Conservation (phyloP, 2,888 invertebrate species). For the Amiota minor region DNA sequence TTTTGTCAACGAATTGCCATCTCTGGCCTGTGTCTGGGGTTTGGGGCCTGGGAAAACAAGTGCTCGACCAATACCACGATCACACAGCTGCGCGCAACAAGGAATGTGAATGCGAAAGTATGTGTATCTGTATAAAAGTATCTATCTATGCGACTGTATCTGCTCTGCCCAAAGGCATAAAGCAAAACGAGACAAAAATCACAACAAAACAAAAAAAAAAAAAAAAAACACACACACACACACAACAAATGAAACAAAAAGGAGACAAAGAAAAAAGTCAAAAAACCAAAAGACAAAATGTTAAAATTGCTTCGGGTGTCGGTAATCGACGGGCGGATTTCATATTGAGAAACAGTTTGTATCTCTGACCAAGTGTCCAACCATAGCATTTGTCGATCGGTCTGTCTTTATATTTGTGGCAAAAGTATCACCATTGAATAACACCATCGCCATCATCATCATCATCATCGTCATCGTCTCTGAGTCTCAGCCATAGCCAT, state of each 20-base stretch:
- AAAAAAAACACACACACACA: too few species aligned
- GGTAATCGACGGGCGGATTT: constrained; percentile 58
- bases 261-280: neutral
- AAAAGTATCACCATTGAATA: constrained; percentile 21
- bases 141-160: constrained; percentile 30
- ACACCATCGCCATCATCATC: constrained; percentile 8
- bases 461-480: constrained; percentile 5
- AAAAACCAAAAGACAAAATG: neutral
- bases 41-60: constrained; percentile 21
- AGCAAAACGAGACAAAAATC: constrained; percentile 18
- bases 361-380: too few species aligned
- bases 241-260: neutral
- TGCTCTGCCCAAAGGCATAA: constrained; percentile 14
- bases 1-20: constrained; percentile 61
- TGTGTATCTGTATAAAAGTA: neutral
- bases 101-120: constrained; percentile 25
- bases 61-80: constrained; percentile 2
- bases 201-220: constrained; percentile 2
- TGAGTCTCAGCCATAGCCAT: neutral
- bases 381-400: neutral
- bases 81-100: neutral
- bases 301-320: constrained; percentile 42
- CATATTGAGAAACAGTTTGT: constrained; percentile 46
- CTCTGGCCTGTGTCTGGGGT: neutral
- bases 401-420: constrained; percentile 23